phyloP scores from a whole-genome alignment of 2,113 vertebrate species.

The Lycocorax pyrrhopterus region DNA sequence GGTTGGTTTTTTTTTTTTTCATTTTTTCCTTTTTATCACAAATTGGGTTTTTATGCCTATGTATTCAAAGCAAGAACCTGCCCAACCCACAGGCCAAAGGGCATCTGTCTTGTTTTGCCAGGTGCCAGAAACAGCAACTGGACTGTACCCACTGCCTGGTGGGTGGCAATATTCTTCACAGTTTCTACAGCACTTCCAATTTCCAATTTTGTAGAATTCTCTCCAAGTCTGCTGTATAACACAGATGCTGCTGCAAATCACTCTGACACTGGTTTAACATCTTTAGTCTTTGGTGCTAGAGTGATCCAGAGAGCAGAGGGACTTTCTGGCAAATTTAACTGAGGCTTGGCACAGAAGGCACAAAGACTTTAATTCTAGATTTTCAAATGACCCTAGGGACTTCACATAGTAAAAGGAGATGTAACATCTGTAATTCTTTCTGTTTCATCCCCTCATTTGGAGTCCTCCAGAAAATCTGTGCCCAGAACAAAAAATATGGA shows the following conservation, averaged over 20 bases:
- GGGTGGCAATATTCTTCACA: background rate
- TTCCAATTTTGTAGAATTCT: background rate
- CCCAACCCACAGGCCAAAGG: background rate
- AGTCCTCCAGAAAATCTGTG: background rate
- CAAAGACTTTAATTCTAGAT: background rate
- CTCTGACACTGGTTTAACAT: background rate
- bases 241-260: background rate
- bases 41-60: background rate
- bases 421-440: background rate
- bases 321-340: background rate
- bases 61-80: background rate
- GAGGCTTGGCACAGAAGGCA: background rate
- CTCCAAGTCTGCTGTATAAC: background rate
- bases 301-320: background rate
- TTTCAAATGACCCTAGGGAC: background rate
- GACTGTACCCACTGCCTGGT: background rate
- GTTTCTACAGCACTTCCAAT: background rate
- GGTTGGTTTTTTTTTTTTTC: fast-evolving
- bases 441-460: background rate
- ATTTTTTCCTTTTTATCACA: background rate
- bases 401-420: background rate
- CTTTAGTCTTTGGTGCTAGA: background rate
- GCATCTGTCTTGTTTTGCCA: background rate
- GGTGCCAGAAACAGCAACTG: background rate
- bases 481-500: background rate